Base-by-base conservation (phyloP, 2,888 invertebrate genomes). In the Aspidiotus destructor region DNA sequence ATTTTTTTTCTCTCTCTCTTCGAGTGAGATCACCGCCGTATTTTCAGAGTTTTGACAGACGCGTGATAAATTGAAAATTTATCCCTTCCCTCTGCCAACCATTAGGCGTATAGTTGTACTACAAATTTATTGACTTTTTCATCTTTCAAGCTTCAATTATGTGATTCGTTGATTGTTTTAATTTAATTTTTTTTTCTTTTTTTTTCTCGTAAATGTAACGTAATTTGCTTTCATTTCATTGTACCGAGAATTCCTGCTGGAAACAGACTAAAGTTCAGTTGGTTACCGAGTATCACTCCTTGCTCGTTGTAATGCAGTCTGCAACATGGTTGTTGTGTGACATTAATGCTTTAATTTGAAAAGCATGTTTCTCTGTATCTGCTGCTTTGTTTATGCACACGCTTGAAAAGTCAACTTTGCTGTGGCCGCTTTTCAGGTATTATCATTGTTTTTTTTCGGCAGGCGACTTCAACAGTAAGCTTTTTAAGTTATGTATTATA, bases 391-490 rank as follows among this genome's bases (percentile, higher is more conserved):
- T 65, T 65, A 65, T 65, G 65, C 65, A 65, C 65, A 65, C 48
- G 65, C 65, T 65, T 65, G 58, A 65, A 65, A 65, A 65, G 28
- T 65, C 65, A 65, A 65, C 65, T 65, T 65, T 65, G 65, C 65
- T 65, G 65, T 65, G 65, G 65, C 65, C 65, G 65, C 65, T 65
- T 65, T 65, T 65, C 65, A 65, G 65, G 65, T 65, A 65, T 65
- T 57, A 65, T 65, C 65, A 65, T 65, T 65, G 28, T 28, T 65
- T 65, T 58, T 63, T 62, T 44, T 48, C 58, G 41, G 41, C 54
- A 65, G 65, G 65, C 57, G 58, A 65, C 65, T 65, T 65, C 65
- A 65, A 65, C 55, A 16, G 41, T 13, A 28, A 9, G 13, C 9
- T 55, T 11, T 48, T 48, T 48, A 48, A 48, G 48, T n/a, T 13